A percentile compares a stretch with the other conserved stretches of the same genome.
Evolutionary conservation across 2,888 invertebrate species (phyloP).

Genomic region (Glyphotaelius pellucidus): DNA sequence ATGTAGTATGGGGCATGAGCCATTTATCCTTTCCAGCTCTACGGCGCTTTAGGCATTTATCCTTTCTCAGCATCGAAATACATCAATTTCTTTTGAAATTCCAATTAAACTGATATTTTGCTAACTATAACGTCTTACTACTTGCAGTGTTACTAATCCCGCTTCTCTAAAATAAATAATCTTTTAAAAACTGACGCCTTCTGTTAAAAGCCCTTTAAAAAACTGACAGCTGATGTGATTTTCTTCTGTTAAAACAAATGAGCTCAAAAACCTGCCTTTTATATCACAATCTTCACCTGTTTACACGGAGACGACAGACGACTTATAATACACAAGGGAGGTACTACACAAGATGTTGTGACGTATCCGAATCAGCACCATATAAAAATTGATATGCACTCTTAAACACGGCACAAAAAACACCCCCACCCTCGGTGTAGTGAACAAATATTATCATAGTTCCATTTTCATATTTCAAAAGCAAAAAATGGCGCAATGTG

Average conservation of each 20-base stretch:
- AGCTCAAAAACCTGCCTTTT: neutral
- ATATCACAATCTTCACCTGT: constrained; percentile 24
- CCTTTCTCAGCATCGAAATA: too few relatives aligned
- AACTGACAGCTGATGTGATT: constrained; percentile 27
- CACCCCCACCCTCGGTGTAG: neutral
- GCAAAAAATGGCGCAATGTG: constrained; percentile 66
- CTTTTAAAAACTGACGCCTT: neutral
- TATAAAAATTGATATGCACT: constrained; percentile 51
- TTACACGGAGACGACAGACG: constrained; percentile 22
- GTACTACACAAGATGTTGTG: constrained; percentile 46
- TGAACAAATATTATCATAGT: constrained; percentile 42
- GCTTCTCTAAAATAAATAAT: neutral
- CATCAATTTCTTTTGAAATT: too few relatives aligned
- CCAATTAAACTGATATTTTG: too few relatives aligned
- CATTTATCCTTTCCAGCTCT: too few relatives aligned
- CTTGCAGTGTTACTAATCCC: neutral
- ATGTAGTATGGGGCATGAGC: too few relatives aligned
- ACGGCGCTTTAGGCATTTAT: too few relatives aligned
- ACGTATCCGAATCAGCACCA: constrained; percentile 51
- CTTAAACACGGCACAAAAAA: constrained; percentile 47
- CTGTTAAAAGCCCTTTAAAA: neutral
- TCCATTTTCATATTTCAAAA: constrained; percentile 58
- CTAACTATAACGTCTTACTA: neutral
- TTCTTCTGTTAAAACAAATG: constrained; percentile 23
- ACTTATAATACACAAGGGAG: neutral